phyloP scores from a whole-genome alignment of 2,113 vertebrate species.

The Eudorcas thomsonii region DNA sequence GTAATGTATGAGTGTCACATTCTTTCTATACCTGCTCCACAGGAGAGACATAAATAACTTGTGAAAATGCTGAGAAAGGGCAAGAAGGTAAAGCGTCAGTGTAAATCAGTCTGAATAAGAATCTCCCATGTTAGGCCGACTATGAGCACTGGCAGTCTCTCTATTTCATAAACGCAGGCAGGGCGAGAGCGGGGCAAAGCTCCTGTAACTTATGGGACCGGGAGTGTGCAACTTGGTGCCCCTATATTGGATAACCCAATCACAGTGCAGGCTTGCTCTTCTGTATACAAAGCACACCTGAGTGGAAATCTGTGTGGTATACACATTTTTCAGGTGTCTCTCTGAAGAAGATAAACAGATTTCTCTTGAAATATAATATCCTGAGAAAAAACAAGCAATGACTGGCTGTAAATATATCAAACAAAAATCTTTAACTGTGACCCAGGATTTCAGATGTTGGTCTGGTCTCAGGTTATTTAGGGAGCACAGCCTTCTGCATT shows the following conservation, averaged over 20 bases:
- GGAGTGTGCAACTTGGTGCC: not conserved
- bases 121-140: not conserved
- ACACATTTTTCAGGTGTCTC: slow-evolving; percentile 22
- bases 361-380: not conserved
- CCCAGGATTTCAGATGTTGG: not conserved
- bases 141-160: not conserved
- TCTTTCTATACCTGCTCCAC: not conserved
- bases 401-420: not conserved
- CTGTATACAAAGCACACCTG: not conserved
- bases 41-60: not conserved
- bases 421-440: not conserved
- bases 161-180: not conserved
- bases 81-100: not conserved
- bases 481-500: slow-evolving; percentile 31
- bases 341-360: not conserved
- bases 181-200: not conserved
- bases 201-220: not conserved
- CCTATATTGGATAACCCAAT: not conserved
- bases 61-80: not conserved
- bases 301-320: not conserved
- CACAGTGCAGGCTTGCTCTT: not conserved
- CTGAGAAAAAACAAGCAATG: not conserved
- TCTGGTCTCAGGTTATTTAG: slow-evolving; percentile 30
- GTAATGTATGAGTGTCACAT: not conserved
- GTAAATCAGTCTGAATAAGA: not conserved